A percentile compares a stretch with the other conserved stretches of the same genome.
Evolutionary conservation across 2,113 vertebrate species (phyloP).

Genomic region (Leiothrix lutea): DNA sequence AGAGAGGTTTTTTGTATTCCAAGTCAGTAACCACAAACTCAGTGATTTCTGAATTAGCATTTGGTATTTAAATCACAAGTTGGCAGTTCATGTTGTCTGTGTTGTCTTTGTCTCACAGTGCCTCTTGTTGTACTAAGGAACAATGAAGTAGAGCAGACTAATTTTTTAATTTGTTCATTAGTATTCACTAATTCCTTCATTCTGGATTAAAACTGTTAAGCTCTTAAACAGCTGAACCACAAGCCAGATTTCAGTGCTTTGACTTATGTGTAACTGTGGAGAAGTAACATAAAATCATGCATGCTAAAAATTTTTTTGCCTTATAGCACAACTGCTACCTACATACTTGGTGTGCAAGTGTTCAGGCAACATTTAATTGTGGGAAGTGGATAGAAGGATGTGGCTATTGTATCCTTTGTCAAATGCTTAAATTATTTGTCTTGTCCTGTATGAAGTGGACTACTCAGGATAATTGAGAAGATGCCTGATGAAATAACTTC

Average conservation of each 20-base stretch:
- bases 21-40: not conserved
- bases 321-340: not conserved
- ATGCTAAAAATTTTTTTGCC: not conserved
- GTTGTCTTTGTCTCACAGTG: not conserved
- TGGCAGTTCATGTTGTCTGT: not conserved
- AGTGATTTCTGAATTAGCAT: not conserved
- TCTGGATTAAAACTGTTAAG: not conserved
- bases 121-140: not conserved
- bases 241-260: not conserved
- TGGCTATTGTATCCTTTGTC: not conserved
- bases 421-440: not conserved
- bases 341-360: not conserved
- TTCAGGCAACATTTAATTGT: not conserved
- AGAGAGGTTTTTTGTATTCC: not conserved
- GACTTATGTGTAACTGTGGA: not conserved
- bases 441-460: not conserved
- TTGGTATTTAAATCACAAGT: constrained; percentile 15
- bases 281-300: not conserved
- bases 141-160: not conserved
- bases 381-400: not conserved
- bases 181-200: not conserved
- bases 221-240: not conserved
- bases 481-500: not conserved
- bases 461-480: not conserved
- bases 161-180: not conserved